These are phyloP conservation scores for Clavelina lepadiformis DNA, from an alignment of 23 tunicate species.

Conservation along the genomic window DNA sequence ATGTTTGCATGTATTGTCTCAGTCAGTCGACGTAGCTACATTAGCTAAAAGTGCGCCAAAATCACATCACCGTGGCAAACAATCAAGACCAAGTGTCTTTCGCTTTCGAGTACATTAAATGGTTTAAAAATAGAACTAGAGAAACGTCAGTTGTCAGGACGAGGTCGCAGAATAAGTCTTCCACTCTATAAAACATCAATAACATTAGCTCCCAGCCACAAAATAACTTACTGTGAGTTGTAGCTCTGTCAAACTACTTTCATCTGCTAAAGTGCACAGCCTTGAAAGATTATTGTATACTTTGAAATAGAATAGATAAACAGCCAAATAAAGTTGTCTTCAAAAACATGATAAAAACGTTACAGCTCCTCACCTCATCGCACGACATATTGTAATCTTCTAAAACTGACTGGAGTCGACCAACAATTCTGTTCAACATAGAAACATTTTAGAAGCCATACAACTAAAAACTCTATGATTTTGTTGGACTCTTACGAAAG, in stretches of 20 bases:
- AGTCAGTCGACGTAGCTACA: no score
- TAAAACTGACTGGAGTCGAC: slow-evolving; percentile 85
- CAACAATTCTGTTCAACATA: slow-evolving; percentile 63
- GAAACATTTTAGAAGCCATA: neutral
- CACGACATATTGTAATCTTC: slow-evolving; percentile 97
- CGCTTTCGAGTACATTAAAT: no score
- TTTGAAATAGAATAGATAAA: neutral
- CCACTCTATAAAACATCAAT: slow-evolving; percentile 50
- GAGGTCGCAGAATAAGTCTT: slow-evolving; percentile 64
- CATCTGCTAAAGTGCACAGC: neutral
- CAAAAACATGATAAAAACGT: neutral
- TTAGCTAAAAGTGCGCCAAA: no score
- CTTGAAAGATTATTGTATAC: neutral
- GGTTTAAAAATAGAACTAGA: no score
- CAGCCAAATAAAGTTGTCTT: neutral
- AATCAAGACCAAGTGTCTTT: no score
- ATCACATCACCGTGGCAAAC: no score
- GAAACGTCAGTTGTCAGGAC: slow-evolving; percentile 67
- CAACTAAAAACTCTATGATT: no score
- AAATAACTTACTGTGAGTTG: no score
- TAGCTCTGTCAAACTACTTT: neutral
- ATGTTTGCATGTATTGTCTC: no score
- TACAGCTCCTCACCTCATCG: slow-evolving; percentile 60
- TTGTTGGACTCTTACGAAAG: no score
- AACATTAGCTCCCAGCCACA: no score